A percentile compares a stretch with the other conserved stretches of the same genome.
Evolutionary conservation across 2,113 vertebrate species (phyloP).

Genomic region (Rhagologus leucostigma): DNA sequence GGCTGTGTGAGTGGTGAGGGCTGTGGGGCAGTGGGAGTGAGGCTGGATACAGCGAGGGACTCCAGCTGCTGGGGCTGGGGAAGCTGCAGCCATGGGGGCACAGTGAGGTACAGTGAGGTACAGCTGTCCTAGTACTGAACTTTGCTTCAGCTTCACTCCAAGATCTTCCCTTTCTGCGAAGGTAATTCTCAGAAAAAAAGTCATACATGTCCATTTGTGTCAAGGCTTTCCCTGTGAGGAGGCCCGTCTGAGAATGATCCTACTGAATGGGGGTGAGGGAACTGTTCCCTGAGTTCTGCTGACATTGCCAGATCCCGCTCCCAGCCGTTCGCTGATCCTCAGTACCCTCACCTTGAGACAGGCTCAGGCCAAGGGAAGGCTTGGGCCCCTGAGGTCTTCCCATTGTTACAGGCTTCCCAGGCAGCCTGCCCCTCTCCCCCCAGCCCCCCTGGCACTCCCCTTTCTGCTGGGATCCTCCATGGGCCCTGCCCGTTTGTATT

Average conservation of each 20-base stretch:
- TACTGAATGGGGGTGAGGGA: neutral
- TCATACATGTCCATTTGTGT: neutral
- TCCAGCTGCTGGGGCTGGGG: neutral
- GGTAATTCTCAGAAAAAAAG: neutral
- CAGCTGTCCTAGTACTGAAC: neutral
- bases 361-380: neutral
- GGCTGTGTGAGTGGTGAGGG: neutral
- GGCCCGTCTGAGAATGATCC: neutral
- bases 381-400: neutral
- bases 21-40: neutral
- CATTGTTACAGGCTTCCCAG: neutral
- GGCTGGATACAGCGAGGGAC: rapidly evolving
- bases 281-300: neutral
- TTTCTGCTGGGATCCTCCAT: neutral
- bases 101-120: neutral
- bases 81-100: neutral
- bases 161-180: neutral
- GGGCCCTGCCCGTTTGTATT: neutral
- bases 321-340: neutral
- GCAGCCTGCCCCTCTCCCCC: neutral
- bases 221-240: neutral
- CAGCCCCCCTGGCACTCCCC: neutral
- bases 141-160: neutral
- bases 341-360: neutral
- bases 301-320: rapidly evolving